Conservation (phyloP, 2,113 vertebrate species). For the Pheucticus melanocephalus region DNA sequence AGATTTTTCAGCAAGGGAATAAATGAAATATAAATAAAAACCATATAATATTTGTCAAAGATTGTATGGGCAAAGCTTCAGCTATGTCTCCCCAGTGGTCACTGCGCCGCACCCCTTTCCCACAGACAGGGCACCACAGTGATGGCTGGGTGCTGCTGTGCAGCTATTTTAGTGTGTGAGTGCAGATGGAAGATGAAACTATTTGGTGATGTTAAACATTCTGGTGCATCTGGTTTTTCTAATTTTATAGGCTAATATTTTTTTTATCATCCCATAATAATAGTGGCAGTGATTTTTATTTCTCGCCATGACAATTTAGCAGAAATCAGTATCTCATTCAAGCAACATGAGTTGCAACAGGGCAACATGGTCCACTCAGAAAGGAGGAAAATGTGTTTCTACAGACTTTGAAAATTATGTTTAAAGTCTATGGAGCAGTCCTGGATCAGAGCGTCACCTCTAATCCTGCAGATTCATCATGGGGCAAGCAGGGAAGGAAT, state of each 20-base stretch:
- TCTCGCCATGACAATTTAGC: not conserved
- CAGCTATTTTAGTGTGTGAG: not conserved
- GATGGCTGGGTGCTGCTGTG: not conserved
- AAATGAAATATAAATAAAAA: not conserved
- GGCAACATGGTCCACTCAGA: not conserved
- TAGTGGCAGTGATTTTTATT: not conserved
- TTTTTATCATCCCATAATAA: not conserved
- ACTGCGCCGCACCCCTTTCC: not conserved
- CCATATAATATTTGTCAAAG: not conserved
- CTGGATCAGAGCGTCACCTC: not conserved
- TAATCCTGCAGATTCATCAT: rapidly evolving
- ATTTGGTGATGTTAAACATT: not conserved
- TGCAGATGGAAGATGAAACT: not conserved
- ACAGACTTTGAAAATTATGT: not conserved
- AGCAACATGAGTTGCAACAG: rapidly evolving
- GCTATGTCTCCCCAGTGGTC: not conserved
- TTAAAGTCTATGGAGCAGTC: not conserved
- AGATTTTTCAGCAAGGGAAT: not conserved
- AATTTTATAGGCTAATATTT: not conserved
- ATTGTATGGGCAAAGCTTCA: not conserved
- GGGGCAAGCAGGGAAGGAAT: not conserved
- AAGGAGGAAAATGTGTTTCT: not conserved
- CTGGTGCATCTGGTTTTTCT: not conserved
- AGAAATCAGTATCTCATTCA: not conserved
- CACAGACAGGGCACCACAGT: not conserved